Base-by-base conservation (phyloP, 2,888 invertebrate genomes). In the Cyrtodaria siliqua region DNA sequence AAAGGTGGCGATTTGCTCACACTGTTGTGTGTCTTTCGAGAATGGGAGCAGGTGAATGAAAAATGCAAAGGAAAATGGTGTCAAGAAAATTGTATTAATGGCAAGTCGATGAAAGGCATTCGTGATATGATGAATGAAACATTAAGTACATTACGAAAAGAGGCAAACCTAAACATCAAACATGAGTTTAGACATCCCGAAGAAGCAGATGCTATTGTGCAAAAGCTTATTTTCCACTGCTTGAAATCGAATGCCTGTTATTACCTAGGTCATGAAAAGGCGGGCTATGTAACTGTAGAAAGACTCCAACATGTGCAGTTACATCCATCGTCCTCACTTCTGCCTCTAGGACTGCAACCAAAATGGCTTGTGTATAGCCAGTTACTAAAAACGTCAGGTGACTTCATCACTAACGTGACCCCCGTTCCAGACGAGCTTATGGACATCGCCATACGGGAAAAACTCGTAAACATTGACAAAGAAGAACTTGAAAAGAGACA, bases 21-120 rank as follows among this genome's bases (percentile, higher is more conserved):
- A 4, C 84, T 85, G 50, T 63, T 91, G 44, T 82, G 84, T 38
- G 88, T 90, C 1, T 91, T 85, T 75, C 82, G 86, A 60, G 81
- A 81, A 27, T 92, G 91, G 91, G 57, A 77, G 26, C 42, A 68
- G 12, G 61, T 87, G 24, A 81, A 83, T 8, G 87, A 87, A 66
- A 84, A 78, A 33, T 53, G 72, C 14, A 90, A 88, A 68, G 83
- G 84, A 4, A 79, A 79, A 29, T 92, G 91, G 91, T 91, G 92
- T 76, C 71, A 79, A 29, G 63, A 84, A n/a, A 91, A 93, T 72
- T 87, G 86, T 61, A 86, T 93, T 33, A 92, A 93, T 79, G 90
- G 86, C 14, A 92, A 90, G 80, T 79, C 89, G 4, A 86, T 92
- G 75, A 83, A 86, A 42, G 80, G 83, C 4, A 86, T 86, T 4